Evolutionary conservation across 2,888 invertebrate species (phyloP).

Genomic region (Eristalinus sepulchralis): DNA sequence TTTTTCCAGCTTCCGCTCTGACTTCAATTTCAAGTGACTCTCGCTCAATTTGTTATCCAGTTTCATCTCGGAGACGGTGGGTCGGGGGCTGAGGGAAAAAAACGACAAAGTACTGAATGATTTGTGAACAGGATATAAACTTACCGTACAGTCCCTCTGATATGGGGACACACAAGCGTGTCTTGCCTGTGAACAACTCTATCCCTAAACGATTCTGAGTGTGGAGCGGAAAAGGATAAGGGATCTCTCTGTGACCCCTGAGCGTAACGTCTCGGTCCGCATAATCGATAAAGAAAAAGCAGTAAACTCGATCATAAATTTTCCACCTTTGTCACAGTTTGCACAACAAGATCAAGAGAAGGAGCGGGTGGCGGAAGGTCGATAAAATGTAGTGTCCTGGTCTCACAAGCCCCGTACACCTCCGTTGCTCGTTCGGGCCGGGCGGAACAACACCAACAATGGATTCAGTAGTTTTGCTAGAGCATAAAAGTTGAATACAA

Average conservation of each 20-base stretch:
- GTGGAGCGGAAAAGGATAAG: neutral
- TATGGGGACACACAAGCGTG: conserved; percentile 1
- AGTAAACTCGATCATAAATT: conserved; percentile 67
- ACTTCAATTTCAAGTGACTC: conserved; percentile 51
- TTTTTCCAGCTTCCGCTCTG: neutral
- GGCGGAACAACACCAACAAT: conserved; percentile 1
- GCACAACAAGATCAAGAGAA: conserved; percentile 21
- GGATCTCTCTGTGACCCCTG: neutral
- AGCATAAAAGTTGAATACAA: conserved; percentile 44
- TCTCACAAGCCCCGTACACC: conserved; percentile 30
- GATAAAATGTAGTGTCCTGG: conserved; percentile 1
- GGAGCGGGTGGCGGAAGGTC: neutral
- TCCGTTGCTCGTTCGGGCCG: conserved; percentile 13
- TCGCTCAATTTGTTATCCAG: conserved; percentile 62
- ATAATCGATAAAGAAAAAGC: conserved; percentile 50
- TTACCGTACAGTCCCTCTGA: neutral
- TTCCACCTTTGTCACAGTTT: conserved; percentile 62
- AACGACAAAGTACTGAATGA: neutral
- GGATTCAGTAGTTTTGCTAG: neutral
- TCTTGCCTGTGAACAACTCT: conserved; percentile 57
- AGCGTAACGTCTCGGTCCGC: conserved; percentile 27
- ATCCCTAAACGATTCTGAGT: conserved; percentile 53
- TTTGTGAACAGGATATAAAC: neutral
- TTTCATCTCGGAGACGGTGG: neutral
- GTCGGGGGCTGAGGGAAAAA: neutral